Base-by-base conservation (phyloP, 2,797 vertebrate species). In the Trachurus trachurus region DNA sequence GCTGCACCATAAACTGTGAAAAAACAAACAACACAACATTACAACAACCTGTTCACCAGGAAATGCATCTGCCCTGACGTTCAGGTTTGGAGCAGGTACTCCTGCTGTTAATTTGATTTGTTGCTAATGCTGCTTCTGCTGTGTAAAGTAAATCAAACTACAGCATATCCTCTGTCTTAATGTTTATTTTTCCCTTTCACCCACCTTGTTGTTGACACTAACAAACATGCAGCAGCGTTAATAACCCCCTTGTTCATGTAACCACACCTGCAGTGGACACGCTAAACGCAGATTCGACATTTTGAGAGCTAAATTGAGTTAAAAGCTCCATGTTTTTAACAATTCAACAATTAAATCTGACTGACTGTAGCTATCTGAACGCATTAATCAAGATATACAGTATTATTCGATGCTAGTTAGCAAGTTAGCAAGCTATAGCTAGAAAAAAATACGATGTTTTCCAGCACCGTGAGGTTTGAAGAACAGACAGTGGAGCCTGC, bases 361-460 rank as follows among this genome's bases (percentile, higher is more conserved):
- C 17, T 17, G 45, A 7, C 15, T 19, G 45, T 19, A 47, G 6
- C 15, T 45, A 16, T 9, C 11, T 66, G 3, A n/a, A 21, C 21
- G 63, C 13, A 37, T 42, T 57, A 77, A 40, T 72, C 65, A 80
- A 26, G 66, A 56, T 45, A 29, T 0, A 26, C n/a, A n/a, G n/a
- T n/a, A 26, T 1, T 5, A 40, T 12, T 16, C 2, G 52, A 54
- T 44, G 74, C 82, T 72, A 80, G 52, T 64, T 74, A 84, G 66
- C 84, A 21, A 45, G 69, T 39, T 45, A 47, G 45, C 37, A 34
- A 34, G 31, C 10, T 40, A 17, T 22, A 66, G 21, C 9, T 17
- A 17, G 19, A 4, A 64, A 45, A 37, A 26, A 81, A 65, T 0
- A 59, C 26, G 4, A 1, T 4, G 49, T 68, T 29, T 53, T 26